Base-by-base conservation (phyloP, 2,113 vertebrate species). In the Myiagra hebetior region DNA sequence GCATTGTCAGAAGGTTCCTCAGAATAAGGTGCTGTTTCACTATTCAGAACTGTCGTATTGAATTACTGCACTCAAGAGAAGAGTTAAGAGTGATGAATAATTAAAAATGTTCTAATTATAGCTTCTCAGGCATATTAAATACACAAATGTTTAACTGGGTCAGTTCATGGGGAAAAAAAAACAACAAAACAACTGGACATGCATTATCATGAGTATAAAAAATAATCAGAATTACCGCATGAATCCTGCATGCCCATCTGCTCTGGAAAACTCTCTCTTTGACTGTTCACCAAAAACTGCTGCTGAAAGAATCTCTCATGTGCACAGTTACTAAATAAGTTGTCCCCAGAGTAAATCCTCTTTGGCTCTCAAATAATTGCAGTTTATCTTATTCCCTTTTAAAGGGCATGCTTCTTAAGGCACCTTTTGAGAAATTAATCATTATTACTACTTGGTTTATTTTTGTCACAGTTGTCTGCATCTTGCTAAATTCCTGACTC, bases 21-120 rank as follows among this genome's bases (percentile, higher is more conserved):
- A 2, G 24, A 79, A 85, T 46, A 79, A 70, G 59, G 67, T 91
- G 68, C 14, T 83, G 44, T 87, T 94, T 46, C 24, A 81, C 44
- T 35, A 41, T 50, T 89, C 49, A 82, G 63, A 91, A 72, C 31
- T 24, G 13, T 42, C 0, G 0, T 78, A 89, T 96, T 55, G 49
- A 85, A 83, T 97, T 88, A 84, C 85, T 23, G 59, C 26, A 74
- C 33, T 76, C 7, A 3, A 87, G 65, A 93, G 42, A 86, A 82
- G 70, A 91, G 83, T 94, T 89, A 94, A 80, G 80, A 80, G 44
- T 59, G 33, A 35, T 97, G 50, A 97, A 96, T 97, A 97, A 97
- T 96, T 95, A 4, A 96, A 91, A 88, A 67, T 74, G 20, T 60
- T 91, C 93, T 70, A 91, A 74, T 90, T 92, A 92, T 91, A 95